These are phyloP conservation scores for Epinephelus coioides DNA, from an alignment of 2,797 vertebrate genomes.

Conservation along the genomic window DNA sequence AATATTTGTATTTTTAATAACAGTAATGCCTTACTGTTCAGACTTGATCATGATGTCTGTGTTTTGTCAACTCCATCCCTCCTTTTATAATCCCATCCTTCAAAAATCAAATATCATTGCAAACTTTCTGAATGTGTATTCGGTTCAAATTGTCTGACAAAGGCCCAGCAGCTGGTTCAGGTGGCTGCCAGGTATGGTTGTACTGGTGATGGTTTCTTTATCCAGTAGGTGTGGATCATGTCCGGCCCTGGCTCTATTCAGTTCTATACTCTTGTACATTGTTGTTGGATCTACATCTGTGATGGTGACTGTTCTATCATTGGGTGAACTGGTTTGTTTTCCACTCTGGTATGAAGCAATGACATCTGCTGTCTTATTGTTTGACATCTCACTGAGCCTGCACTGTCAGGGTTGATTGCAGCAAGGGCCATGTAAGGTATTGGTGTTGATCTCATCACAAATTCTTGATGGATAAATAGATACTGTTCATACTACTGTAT, in stretches of 20 bases:
- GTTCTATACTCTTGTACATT: background rate
- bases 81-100: background rate
- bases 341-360: background rate
- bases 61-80: background rate
- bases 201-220: background rate
- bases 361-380: conserved; percentile 1
- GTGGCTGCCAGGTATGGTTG: background rate
- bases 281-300: background rate
- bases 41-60: background rate
- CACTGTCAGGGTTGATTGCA: background rate
- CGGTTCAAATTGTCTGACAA: background rate
- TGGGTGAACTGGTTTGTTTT: conserved; percentile 8
- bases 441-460: background rate
- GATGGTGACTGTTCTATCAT: background rate
- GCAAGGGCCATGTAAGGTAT: background rate
- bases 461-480: background rate
- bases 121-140: background rate
- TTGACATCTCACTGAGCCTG: background rate
- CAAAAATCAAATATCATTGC: background rate
- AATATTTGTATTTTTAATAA: background rate
- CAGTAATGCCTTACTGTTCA: background rate
- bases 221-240: background rate
- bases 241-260: background rate
- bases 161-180: background rate
- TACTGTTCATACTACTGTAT: no score